Conservation (phyloP, 2,888 invertebrate genomes). For the Thereva nobilitata region DNA sequence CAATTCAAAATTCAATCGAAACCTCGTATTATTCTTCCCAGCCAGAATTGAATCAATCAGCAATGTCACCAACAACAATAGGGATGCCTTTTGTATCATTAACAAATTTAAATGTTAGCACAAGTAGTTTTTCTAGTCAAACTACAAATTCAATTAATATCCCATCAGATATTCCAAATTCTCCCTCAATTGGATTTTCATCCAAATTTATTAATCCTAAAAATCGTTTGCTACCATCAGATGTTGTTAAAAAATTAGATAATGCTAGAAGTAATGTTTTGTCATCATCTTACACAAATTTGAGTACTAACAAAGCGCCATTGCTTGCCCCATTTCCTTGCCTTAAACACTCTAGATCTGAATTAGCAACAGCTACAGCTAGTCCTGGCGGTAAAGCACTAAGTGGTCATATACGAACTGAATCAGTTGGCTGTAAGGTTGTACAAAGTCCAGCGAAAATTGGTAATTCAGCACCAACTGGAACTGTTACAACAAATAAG, state of each 20-base stretch:
- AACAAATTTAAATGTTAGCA: slow-evolving; percentile 33
- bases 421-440: neutral
- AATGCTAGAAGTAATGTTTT: slow-evolving; percentile 49
- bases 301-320: slow-evolving; percentile 54
- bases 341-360: slow-evolving; percentile 48
- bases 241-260: slow-evolving; percentile 43
- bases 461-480: slow-evolving; percentile 43
- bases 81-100: slow-evolving; percentile 37
- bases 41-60: slow-evolving; percentile 34
- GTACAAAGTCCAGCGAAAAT: slow-evolving; percentile 63
- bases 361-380: slow-evolving; percentile 38
- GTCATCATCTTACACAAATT: slow-evolving; percentile 43
- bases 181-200: slow-evolving; percentile 5
- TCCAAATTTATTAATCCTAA: neutral
- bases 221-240: slow-evolving; percentile 13
- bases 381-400: slow-evolving; percentile 22
- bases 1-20: neutral
- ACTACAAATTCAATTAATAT: slow-evolving; percentile 20
- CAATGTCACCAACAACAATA: neutral
- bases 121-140: slow-evolving; percentile 11
- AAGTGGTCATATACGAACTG: neutral
- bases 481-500: slow-evolving; percentile 57
- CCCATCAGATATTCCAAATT: neutral
- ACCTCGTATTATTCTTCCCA: slow-evolving; percentile 39
- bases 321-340: slow-evolving; percentile 58